These are phyloP conservation scores for Cheilosia variabilis DNA, from an alignment of 2,888 invertebrate species.

Conservation along the genomic window DNA sequence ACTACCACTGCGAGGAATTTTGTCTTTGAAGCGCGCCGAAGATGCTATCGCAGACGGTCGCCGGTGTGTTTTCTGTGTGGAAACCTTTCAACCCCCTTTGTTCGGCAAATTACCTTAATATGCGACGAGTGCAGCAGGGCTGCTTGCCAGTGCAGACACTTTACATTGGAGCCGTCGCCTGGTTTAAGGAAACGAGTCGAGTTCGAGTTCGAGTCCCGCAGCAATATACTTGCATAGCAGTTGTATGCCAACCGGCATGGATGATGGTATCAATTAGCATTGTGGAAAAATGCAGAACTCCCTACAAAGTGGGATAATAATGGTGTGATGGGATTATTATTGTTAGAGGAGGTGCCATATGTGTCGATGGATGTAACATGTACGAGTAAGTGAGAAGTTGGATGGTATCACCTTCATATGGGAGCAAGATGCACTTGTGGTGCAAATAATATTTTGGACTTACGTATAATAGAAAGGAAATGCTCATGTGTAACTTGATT, in stretches of 20 bases:
- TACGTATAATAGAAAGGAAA: too few species aligned
- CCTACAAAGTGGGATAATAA: slow-evolving; percentile 1
- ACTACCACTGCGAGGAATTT: slow-evolving; percentile 40
- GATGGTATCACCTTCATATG: background rate
- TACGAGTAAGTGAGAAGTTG: background rate
- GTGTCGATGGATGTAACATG: slow-evolving; percentile 1
- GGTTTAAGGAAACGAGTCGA: slow-evolving; percentile 11
- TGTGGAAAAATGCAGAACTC: slow-evolving; percentile 25
- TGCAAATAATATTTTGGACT: background rate
- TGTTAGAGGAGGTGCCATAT: background rate
- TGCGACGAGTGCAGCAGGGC: slow-evolving; percentile 15
- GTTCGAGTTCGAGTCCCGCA: slow-evolving; percentile 19
- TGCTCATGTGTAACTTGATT: too few species aligned
- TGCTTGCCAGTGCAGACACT: slow-evolving; percentile 37
- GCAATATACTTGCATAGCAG: background rate
- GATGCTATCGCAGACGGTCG: slow-evolving; percentile 9
- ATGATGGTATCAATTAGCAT: slow-evolving; percentile 48
- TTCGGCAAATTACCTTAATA: slow-evolving; percentile 50
- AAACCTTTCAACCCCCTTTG: slow-evolving; percentile 39
- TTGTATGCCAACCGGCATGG: slow-evolving; percentile 40
- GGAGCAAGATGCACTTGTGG: background rate
- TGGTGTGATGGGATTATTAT: slow-evolving; percentile 9
- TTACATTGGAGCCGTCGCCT: background rate
- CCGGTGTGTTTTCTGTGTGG: slow-evolving; percentile 11
- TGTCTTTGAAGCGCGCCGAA: slow-evolving; percentile 54